phyloP scores from a whole-genome alignment of 2,888 invertebrate genomes.

The Thecophora atra region DNA sequence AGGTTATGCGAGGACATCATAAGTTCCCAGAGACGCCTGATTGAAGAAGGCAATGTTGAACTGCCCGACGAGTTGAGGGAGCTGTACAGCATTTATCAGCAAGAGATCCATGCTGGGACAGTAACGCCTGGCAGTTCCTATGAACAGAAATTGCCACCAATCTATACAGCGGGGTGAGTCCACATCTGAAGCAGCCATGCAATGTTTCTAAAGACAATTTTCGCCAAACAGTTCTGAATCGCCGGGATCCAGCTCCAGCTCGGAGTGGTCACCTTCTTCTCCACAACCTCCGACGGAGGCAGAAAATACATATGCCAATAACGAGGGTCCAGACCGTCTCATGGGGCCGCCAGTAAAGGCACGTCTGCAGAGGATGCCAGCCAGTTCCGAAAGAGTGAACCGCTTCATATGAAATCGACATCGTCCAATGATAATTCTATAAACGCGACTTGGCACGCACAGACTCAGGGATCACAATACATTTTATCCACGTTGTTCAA shows the following conservation, averaged over 20 bases:
- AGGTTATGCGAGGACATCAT: constrained; percentile 92
- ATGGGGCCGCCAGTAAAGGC: constrained; percentile 65
- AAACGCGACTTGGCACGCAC: constrained; percentile 25
- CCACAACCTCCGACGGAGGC: constrained; percentile 58
- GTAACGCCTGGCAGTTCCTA: constrained; percentile 61
- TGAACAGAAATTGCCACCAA: constrained; percentile 65
- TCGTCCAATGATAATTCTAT: neutral
- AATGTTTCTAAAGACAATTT: too few relatives aligned
- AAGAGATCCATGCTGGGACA: constrained; percentile 85
- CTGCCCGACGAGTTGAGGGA: constrained; percentile 81
- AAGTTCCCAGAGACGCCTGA: constrained; percentile 82
- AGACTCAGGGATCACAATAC: constrained; percentile 41
- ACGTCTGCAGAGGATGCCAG: constrained; percentile 58
- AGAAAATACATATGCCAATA: constrained; percentile 42
- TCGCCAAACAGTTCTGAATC: constrained; percentile 66
- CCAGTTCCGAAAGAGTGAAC: constrained; percentile 27
- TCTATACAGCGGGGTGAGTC: constrained; percentile 64
- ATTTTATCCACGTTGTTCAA: too few relatives aligned
- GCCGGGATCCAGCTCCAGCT: constrained; percentile 65
- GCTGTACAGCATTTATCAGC: constrained; percentile 83
- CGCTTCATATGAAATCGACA: constrained; percentile 28
- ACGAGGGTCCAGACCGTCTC: constrained; percentile 56
- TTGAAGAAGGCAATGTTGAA: constrained; percentile 80
- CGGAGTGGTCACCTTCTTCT: constrained; percentile 66
- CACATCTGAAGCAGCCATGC: too few relatives aligned